Evolutionary conservation across 2,888 invertebrate genomes (phyloP).

Genomic region (Pegoplata infirma): DNA sequence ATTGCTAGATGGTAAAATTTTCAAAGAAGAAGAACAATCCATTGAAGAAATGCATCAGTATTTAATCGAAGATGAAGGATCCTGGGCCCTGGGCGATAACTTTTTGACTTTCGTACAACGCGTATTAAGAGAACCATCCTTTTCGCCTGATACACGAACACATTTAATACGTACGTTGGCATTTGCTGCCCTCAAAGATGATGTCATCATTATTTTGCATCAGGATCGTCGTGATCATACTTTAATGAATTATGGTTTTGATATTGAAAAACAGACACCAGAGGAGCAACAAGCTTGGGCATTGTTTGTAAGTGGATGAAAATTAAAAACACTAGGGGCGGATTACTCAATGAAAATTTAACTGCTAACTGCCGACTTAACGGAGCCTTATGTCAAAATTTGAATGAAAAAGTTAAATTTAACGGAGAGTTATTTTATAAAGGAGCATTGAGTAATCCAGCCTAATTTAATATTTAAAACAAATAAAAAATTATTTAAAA

Average conservation of each 20-base stretch:
- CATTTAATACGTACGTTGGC: constrained; percentile 85
- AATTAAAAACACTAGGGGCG: no score
- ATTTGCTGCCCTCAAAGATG: constrained; percentile 90
- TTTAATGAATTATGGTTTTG: constrained; percentile 91
- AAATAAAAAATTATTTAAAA: no score
- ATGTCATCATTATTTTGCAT: constrained; percentile 92
- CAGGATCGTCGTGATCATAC: constrained; percentile 93
- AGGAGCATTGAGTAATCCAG: no score
- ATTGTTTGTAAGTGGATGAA: constrained; percentile 85
- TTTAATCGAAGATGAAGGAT: constrained; percentile 92
- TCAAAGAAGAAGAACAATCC: constrained; percentile 85
- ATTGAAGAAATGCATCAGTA: constrained; percentile 92
- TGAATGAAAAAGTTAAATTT: no score
- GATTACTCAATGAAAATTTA: no score
- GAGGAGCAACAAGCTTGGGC: constrained; percentile 89
- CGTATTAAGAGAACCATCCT: constrained; percentile 81
- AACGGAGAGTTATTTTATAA: no score
- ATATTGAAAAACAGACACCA: constrained; percentile 85
- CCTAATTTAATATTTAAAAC: no score
- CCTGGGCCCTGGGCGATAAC: constrained; percentile 94
- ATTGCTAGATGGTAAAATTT: constrained; percentile 85
- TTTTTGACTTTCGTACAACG: constrained; percentile 88
- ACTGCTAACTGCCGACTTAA: no score
- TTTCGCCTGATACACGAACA: constrained; percentile 82
- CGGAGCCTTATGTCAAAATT: no score